phyloP scores from a whole-genome alignment of 2,888 invertebrate genomes.

The Abrostola tripartita region DNA sequence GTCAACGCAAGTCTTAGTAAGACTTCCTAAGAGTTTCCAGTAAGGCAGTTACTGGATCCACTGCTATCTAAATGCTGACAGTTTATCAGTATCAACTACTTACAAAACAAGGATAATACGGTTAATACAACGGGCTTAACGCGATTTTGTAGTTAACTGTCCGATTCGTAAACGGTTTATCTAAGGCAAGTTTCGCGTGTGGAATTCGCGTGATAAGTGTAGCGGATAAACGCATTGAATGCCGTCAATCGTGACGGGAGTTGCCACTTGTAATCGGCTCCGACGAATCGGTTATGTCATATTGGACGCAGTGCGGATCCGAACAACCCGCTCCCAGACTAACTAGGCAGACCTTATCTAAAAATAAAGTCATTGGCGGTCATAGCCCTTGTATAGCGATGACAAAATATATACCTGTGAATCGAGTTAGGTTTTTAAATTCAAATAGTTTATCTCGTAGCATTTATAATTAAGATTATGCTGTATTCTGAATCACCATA shows the following conservation, averaged over 20 bases:
- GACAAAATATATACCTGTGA: too few relatives aligned
- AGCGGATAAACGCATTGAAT: conserved; percentile 68
- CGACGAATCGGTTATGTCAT: conserved; percentile 73
- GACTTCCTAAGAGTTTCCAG: too few relatives aligned
- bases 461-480: too few relatives aligned
- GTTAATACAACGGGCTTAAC: conserved; percentile 53
- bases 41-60: too few relatives aligned
- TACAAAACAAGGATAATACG: conserved; percentile 51
- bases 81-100: conserved; percentile 21
- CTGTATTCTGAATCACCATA: too few relatives aligned
- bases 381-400: conserved; percentile 28
- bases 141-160: conserved; percentile 52
- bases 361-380: conserved; percentile 25
- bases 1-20: too few relatives aligned
- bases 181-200: conserved; percentile 51
- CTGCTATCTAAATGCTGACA: conserved; percentile 33
- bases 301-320: conserved; percentile 47
- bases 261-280: conserved; percentile 64
- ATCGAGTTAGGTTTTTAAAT: too few relatives aligned
- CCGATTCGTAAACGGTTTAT: conserved; percentile 49
- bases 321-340: conserved; percentile 19
- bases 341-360: conserved; percentile 15
- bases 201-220: conserved; percentile 69
- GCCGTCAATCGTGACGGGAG: conserved; percentile 63
- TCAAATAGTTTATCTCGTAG: too few relatives aligned